Evolutionary conservation across 2,113 vertebrate genomes (phyloP).

Genomic region (Spilogale gracilis): DNA sequence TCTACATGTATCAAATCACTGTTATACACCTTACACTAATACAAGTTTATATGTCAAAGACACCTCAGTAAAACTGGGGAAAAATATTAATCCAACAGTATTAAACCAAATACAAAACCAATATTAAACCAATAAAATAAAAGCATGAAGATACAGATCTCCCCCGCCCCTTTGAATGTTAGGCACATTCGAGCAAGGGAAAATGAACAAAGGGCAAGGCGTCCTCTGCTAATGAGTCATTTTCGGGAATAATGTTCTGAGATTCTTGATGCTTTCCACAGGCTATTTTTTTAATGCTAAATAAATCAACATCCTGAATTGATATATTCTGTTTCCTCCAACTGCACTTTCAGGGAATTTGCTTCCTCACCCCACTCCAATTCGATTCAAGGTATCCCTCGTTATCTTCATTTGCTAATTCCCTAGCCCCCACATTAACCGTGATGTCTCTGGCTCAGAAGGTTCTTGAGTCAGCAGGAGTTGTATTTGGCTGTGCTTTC

Average conservation of each 20-base stretch:
- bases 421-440: neutral
- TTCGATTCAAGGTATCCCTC: neutral
- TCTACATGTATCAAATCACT: neutral
- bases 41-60: neutral
- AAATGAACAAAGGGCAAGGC: conserved; percentile 30
- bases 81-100: neutral
- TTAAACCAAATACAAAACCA: neutral
- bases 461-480: neutral
- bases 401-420: neutral
- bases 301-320: neutral
- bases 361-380: neutral
- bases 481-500: neutral
- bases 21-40: neutral
- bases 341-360: neutral
- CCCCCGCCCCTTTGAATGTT: neutral
- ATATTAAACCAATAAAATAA: neutral
- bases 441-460: neutral
- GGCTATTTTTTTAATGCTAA: neutral
- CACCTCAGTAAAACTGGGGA: neutral
- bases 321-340: neutral
- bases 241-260: neutral
- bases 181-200: neutral
- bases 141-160: neutral
- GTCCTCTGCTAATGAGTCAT: neutral
- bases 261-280: conserved; percentile 40